Percentiles rank a stretch among this genome's conserved stretches.
phyloP scores from a whole-genome alignment of 2,888 invertebrate species.

The Caenorhabditis sp. region DNA sequence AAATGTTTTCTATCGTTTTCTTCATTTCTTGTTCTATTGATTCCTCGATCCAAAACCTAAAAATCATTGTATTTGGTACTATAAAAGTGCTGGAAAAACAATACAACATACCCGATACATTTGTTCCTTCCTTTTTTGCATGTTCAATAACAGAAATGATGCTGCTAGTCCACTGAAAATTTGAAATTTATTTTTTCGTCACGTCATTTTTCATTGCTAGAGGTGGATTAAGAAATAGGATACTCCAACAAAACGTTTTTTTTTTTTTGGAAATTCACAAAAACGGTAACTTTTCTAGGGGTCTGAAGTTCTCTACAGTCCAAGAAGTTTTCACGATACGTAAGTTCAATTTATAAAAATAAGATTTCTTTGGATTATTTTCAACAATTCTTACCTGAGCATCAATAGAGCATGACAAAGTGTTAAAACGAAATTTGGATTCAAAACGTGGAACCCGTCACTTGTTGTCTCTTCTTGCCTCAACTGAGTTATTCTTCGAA shows the following conservation, averaged over 20 bases:
- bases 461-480: slow-evolving; percentile 30
- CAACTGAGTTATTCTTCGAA: slow-evolving; percentile 49
- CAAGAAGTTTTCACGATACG: too few species aligned
- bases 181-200: background rate
- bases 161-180: slow-evolving; percentile 48
- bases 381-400: slow-evolving; percentile 37
- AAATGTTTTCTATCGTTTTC: slow-evolving; percentile 49
- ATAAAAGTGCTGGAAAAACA: background rate
- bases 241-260: too few species aligned
- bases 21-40: slow-evolving; percentile 46
- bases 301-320: too few species aligned
- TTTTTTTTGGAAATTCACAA: too few species aligned
- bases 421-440: slow-evolving; percentile 54
- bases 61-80: background rate
- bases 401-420: slow-evolving; percentile 52
- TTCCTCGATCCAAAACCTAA: slow-evolving; percentile 48
- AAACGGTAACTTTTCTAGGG: too few species aligned
- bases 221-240: too few species aligned
- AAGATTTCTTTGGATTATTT: too few species aligned
- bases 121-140: slow-evolving; percentile 48
- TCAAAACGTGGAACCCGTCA: slow-evolving; percentile 45
- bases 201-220: too few species aligned
- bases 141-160: slow-evolving; percentile 43
- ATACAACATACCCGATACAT: slow-evolving; percentile 51
- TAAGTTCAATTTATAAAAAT: too few species aligned